Base-by-base conservation (phyloP, 2,113 vertebrate species). In the Paradoxurus hermaphroditus region DNA sequence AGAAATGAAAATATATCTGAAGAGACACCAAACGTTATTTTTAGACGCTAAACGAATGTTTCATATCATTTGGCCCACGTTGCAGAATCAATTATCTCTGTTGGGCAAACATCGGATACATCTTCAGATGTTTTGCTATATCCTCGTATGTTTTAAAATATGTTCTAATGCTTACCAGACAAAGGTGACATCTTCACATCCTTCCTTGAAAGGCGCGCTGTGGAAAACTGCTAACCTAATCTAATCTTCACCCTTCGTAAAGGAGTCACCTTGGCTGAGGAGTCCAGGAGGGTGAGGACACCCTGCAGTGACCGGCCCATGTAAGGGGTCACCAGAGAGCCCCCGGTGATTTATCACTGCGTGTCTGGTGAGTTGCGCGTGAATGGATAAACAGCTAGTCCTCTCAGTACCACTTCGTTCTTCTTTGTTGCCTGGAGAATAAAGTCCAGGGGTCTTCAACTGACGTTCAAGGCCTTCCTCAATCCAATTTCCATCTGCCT, bases 1-100 rank as follows among this genome's bases (percentile, higher is more conserved):
- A 99, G 68, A 59, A 97, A 83, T 67, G 98, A 98, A 97, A 99
- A 99, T 53, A 97, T 46, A 95, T 98, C 98, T 99, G 91, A 78
- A 63, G 90, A 95, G 93, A 97, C 63, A 98, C 85, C 81, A 85
- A 98, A 78, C 44, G 86, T 91, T 92, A 97, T 86, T 97, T 95
- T 97, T 95, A 97, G 85, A 95, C 68, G 68, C 46, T 86, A 34
- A 95, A 90, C 25, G 85, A 90, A 77, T 90, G 62, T 96, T 93
- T 97, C 86, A 59, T 34, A 77, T 36, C 82, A 96, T 82, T 94
- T 95, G 92, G 92, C 96, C 91, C 49, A 91, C 49, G 34, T 27
- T 79, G 25, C 46, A 92, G 77, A 94, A 97, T 96, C 96, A 96
- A 56, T 92, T 92, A 72, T 93, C 77, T 89, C 41, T 97, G 95